phyloP scores from a whole-genome alignment of 53 echinoderm and acorn worm species.

The Crossaster papposus region DNA sequence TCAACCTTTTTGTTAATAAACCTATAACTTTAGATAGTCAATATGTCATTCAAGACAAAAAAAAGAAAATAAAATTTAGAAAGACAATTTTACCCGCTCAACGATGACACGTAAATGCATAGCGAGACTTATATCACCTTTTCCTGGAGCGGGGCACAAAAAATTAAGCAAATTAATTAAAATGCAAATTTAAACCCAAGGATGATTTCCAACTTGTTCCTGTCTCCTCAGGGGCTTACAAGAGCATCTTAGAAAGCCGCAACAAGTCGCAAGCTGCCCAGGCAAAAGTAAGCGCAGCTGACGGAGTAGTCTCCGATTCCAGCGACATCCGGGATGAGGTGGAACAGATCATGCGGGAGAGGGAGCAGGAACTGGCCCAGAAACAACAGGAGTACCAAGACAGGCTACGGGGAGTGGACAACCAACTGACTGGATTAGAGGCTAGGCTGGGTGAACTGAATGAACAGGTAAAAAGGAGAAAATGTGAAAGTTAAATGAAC shows the following conservation, averaged over 20 bases:
- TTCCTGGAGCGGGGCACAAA: too few relatives aligned
- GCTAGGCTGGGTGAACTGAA: slow-evolving; percentile 73
- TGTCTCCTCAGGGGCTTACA: slow-evolving; percentile 73
- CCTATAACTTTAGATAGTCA: too few relatives aligned
- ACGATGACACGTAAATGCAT: too few relatives aligned
- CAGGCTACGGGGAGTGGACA: slow-evolving; percentile 73
- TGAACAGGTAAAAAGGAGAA: slow-evolving; percentile 72
- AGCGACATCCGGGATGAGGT: slow-evolving; percentile 71
- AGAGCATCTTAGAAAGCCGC: slow-evolving; percentile 86
- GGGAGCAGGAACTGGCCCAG: slow-evolving; percentile 64
- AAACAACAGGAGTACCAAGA: slow-evolving; percentile 67
- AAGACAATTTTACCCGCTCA: too few relatives aligned
- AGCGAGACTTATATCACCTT: too few relatives aligned
- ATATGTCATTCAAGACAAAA: too few relatives aligned
- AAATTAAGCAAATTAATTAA: too few relatives aligned
- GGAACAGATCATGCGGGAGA: slow-evolving; percentile 73
- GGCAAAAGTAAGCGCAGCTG: slow-evolving; percentile 70
- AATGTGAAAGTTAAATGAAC: neutral
- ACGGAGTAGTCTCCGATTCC: slow-evolving; percentile 64
- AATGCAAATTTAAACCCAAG: too few relatives aligned
- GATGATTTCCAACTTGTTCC: too few relatives aligned
- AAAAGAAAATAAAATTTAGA: too few relatives aligned
- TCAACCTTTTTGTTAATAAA: too few relatives aligned
- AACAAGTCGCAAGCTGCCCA: slow-evolving; percentile 77
- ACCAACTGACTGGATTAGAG: slow-evolving; percentile 87